Evolutionary conservation across 2,888 invertebrate genomes (phyloP), one percentile per base, ranked within the genome.

Genomic region (Orthosia gothica): DNA sequence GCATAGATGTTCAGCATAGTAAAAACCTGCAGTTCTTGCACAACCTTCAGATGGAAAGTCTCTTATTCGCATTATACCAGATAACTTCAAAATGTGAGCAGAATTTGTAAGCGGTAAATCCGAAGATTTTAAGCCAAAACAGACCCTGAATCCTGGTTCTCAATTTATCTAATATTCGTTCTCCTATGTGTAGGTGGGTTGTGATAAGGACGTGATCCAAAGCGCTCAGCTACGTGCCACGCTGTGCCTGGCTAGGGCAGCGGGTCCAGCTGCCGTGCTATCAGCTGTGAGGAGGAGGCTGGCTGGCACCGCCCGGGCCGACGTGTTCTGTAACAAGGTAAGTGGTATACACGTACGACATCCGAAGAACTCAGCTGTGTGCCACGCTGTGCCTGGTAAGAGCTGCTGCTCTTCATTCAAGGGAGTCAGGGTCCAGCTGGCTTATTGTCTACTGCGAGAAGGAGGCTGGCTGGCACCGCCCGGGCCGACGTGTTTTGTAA

Each of bases 231-330:
- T 96, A 0, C 92, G 97, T 82, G 91, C 96, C 89, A 86, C 97
- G 93, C 91, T 97, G 97, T 84, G 98, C 98, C 88, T 97, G 97
- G 91, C 97, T 97, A 88, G 99, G 98, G 81, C 97, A 97, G 89
- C 99, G 97, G 95, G 99, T 97, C 80, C 98, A 97, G 72, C 97
- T 0, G 97, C 97, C 1, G 97, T 98, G 20, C 90, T 98, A 66
- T 97, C 97, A 20, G 97, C 97, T 2, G 97, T 98, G 3, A 96
- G 97, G 58, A 94, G 97, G 65, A 95, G 97, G 45, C 96, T 97
- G 0, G 95, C 96, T 11, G 96, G 96, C 66, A 96, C 97, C 20
- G 97, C 97, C 12, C 97, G 97, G 58, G 97, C 97, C n/a, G 95
- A 95, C 70, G 69, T 84, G 93, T 97, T 88, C 93, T 98, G 95